phyloP scores from a whole-genome alignment of 2,888 invertebrate genomes.

The Parnassius apollo region DNA sequence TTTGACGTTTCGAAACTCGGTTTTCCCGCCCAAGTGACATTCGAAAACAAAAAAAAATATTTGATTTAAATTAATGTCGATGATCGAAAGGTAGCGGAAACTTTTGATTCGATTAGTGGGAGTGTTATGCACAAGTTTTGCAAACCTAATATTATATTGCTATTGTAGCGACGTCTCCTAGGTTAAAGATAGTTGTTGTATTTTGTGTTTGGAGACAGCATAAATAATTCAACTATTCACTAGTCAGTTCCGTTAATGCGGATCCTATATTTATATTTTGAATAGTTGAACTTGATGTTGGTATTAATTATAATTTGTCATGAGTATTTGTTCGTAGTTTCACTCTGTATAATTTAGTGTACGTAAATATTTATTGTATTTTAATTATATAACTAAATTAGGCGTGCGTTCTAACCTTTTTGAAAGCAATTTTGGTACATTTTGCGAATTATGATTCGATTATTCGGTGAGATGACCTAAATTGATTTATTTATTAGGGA shows the following conservation, averaged over 20 bases:
- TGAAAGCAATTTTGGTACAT: constrained; percentile 47
- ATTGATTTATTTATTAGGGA: constrained; percentile 77
- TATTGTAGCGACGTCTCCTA: constrained; percentile 55
- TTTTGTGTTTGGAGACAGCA: constrained; percentile 61
- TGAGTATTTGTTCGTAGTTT: constrained; percentile 64
- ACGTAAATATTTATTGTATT: constrained; percentile 73
- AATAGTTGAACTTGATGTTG: constrained; percentile 53
- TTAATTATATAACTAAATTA: constrained; percentile 56
- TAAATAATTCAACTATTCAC: constrained; percentile 56
- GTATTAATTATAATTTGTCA: constrained; percentile 57
- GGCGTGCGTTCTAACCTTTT: constrained; percentile 66
- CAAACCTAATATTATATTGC: constrained; percentile 52
- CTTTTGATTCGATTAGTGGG: constrained; percentile 41
- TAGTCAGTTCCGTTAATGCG: constrained; percentile 48
- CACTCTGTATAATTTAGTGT: constrained; percentile 70
- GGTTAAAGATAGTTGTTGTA: constrained; percentile 72
- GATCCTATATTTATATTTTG: constrained; percentile 39
- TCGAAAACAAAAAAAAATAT: constrained; percentile 34
- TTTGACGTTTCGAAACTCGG: constrained; percentile 27
- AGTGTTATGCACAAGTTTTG: constrained; percentile 69
- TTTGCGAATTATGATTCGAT: constrained; percentile 32
- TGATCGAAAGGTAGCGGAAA: constrained; percentile 44
- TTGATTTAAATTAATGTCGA: constrained; percentile 50
- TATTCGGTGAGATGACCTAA: constrained; percentile 43
- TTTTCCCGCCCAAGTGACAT: constrained; percentile 31